Evolutionary conservation across 2,113 vertebrate species (phyloP), one percentile per base, ranked within the genome.

Genomic region (Orthonyx spaldingii): DNA sequence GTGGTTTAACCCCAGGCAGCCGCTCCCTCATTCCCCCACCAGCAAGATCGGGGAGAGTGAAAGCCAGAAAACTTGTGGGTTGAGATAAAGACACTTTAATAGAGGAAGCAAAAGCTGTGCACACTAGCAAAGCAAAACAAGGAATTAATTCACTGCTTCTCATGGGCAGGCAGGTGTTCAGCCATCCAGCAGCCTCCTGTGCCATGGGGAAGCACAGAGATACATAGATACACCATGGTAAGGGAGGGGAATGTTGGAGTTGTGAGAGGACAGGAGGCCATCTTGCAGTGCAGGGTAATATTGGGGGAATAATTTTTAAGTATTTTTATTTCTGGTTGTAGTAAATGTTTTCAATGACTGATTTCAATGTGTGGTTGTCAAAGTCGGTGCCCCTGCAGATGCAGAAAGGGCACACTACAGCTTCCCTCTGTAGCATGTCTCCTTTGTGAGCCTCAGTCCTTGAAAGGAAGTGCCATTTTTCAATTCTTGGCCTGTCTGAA

Each of bases 301-400:
- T 10, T 35, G 6, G 15, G 42, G 10, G 28, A 64, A 35, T 28
- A 9, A 13, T 23, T 35, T 32, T 26, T 2, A 6, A 10, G 4
- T 7, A 21, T 18, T 46, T 39, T 44, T 32, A 7, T 35, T 33
- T 17, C 33, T 52, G 11, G 21, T 12, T 80, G 16, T 26, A 49
- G 17, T 69, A 57, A 61, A 16, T 64, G 6, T 66, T 90, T 78
- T n/a, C 47, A 68, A 2, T 24, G 6, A 19, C 6, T 39, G 32
- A 17, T 61, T 64, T 57, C 27, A 21, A 13, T 0, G 3, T 13
- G 27, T 28, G 13, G 19, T 32, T 87, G 70, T 30, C 18, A 17
- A 35, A 56, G 32, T 5, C 0, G 0, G 28, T 60, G 63, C 2
- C 37, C 20, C 12, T 6, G 23, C 10, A 71, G 47, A 19, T 11